Conservation (phyloP, 2,113 vertebrate genomes). For the Paradoxurus hermaphroditus region DNA sequence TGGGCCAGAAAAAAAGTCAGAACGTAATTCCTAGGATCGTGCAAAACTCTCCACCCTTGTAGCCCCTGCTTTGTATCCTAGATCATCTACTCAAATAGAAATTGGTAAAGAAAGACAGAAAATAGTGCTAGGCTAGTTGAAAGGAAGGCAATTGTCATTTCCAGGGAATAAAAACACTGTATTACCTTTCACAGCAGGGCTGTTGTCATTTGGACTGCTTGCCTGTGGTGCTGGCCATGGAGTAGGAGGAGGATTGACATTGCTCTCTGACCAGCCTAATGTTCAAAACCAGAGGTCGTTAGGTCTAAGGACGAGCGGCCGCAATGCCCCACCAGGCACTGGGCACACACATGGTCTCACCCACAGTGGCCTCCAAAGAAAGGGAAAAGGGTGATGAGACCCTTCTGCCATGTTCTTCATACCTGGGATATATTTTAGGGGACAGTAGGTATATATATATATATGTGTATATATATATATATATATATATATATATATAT, state of each 20-base stretch:
- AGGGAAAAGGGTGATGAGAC: neutral
- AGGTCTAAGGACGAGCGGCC: neutral
- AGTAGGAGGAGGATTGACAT: constrained; percentile 59
- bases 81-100: neutral
- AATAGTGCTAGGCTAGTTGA: neutral
- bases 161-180: neutral
- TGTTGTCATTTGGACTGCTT: constrained; percentile 77
- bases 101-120: constrained; percentile 7
- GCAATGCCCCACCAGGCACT: neutral
- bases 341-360: neutral
- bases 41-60: neutral
- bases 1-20: neutral
- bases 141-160: neutral
- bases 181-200: constrained; percentile 83
- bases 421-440: neutral
- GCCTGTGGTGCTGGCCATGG: constrained; percentile 80
- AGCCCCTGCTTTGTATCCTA: neutral
- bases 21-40: neutral
- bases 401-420: neutral
- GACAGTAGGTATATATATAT: neutral
- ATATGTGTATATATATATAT: too few species aligned
- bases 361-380: neutral
- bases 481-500: too few species aligned
- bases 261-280: constrained; percentile 86
- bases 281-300: constrained; percentile 70